These are phyloP conservation scores for Hanleya hanleyi DNA, from an alignment of 2,888 invertebrate species.

Conservation along the genomic window DNA sequence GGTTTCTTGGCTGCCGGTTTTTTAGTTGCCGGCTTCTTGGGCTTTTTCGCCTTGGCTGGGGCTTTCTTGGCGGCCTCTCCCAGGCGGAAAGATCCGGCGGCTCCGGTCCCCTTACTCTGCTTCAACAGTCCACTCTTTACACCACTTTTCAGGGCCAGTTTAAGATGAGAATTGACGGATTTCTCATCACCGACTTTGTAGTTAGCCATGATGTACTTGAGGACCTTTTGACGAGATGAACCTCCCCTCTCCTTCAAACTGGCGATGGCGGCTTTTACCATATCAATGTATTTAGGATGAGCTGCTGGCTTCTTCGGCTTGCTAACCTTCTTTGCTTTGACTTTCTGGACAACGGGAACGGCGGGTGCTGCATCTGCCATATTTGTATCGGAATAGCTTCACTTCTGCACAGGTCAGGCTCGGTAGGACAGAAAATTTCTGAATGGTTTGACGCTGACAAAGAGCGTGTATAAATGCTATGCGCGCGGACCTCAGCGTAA, in stretches of 20 bases:
- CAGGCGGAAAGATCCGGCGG: constrained; percentile 39
- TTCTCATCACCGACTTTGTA: constrained; percentile 61
- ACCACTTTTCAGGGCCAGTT: constrained; percentile 58
- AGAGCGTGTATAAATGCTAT: too few species aligned
- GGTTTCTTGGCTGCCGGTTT: constrained; percentile 21
- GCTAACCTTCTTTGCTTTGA: constrained; percentile 27
- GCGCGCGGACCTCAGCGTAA: too few species aligned
- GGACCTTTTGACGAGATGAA: constrained; percentile 69
- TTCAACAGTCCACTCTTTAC: constrained; percentile 53
- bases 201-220: constrained; percentile 67
- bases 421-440: too few species aligned
- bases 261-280: constrained; percentile 68
- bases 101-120: constrained; percentile 49
- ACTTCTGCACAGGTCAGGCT: too few species aligned
- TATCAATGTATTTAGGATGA: constrained; percentile 60
- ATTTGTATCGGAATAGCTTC: too few species aligned
- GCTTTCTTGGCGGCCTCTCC: constrained; percentile 30
- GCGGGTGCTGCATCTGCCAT: neutral
- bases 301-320: constrained; percentile 50
- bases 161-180: constrained; percentile 57
- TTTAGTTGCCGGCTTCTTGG: constrained; percentile 19
- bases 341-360: constrained; percentile 13
- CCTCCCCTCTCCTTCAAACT: constrained; percentile 67
- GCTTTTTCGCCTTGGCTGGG: constrained; percentile 23
- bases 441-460: too few species aligned